Evolutionary conservation across 2,888 invertebrate species (phyloP), one percentile per base, ranked within the genome.

Genomic region (Sipha maydis): DNA sequence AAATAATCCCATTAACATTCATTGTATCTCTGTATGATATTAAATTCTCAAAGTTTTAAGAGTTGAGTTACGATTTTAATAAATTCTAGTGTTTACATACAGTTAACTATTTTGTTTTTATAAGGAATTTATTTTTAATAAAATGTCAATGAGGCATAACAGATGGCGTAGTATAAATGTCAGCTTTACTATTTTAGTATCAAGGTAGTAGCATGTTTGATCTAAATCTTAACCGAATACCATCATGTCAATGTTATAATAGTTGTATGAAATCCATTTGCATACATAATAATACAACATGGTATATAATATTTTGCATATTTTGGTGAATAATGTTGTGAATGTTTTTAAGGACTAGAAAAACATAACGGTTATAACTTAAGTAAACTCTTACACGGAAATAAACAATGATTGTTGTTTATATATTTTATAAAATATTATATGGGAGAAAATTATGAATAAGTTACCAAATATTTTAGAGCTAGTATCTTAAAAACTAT

Each of bases 201-300:
- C 34, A 48, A 48, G 77, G 48, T 31, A 56, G 54, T 76, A 61
- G 75, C 25, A 48, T 41, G 67, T 85, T 85, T 85, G 77, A 85
- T 85, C 78, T 77, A 69, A 85, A 85, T 85, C 69, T 85, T 31
- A 69, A 69, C 31, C 48, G 17, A 78, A 54, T n/a, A n/a, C 34
- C 31, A 78, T 85, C 78, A 78, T 78, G 85, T 78, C 69, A 78
- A 78, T 85, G 85, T 69, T 85, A 61, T 78, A 19, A 41, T 76
- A 77, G 38, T 25, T 77, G 31, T 82, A 69, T 54, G 56, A 38
- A 78, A 0, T 69, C 85, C 69, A 78, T 85, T 85, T 78, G 78
- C 78, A 85, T 85, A 78, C 78, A 69, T 85, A 85, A 85, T 78
- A 85, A 85, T 67, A 85, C 69, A 78, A 14, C 25, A 25, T 69